Evolutionary conservation across 2,888 invertebrate species (phyloP), one percentile per base, ranked within the genome.

Genomic region (Chouioia cunea): DNA sequence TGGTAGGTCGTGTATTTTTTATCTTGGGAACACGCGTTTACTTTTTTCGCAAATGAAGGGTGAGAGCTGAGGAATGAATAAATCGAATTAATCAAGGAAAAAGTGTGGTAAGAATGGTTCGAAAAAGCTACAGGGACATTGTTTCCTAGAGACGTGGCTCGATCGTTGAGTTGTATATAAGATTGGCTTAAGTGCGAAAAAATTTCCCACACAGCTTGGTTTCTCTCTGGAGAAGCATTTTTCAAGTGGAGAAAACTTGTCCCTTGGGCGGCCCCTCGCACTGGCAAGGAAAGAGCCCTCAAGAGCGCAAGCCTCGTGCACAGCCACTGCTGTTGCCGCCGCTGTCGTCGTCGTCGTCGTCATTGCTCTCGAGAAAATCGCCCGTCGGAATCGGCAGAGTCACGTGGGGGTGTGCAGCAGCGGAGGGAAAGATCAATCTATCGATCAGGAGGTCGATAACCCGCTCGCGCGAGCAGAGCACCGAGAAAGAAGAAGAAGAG

Each of bases 371-470:
- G 69, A 65, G 75, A 76, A 78, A 69, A 73, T 69, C 69, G 65
- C 60, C 65, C 68, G 67, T 50, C 69, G 68, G 77, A 77, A 79
- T 77, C 76, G 76, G 75, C 69, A 75, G 75, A 78, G 73, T 79
- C 74, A 76, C 74, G 75, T 69, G 44, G 62, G 66, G 48, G 56
- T 59, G 53, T 12, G 16, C 16, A 27, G 23, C 27, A 53, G 74
- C 36, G 56, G 67, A 8, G 46, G 47, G 47, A 15, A 23, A 62
- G 73, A 73, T 73, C 73, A 59, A 73, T 73, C 73, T 73, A 71
- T 74, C 73, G 73, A 74, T 74, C 71, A 71, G 65, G 63, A 71
- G 73, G 73, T 74, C 73, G 73, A 74, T 74, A 74, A 74, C 71
- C 73, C 58, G 43, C 46, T 22, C 43, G 22, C 57, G 48, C n/a